A percentile compares a stretch with the other conserved stretches of the same genome.
These are phyloP conservation scores for Fragum sueziense DNA, from an alignment of 2,888 invertebrate genomes.

Conservation along the genomic window DNA sequence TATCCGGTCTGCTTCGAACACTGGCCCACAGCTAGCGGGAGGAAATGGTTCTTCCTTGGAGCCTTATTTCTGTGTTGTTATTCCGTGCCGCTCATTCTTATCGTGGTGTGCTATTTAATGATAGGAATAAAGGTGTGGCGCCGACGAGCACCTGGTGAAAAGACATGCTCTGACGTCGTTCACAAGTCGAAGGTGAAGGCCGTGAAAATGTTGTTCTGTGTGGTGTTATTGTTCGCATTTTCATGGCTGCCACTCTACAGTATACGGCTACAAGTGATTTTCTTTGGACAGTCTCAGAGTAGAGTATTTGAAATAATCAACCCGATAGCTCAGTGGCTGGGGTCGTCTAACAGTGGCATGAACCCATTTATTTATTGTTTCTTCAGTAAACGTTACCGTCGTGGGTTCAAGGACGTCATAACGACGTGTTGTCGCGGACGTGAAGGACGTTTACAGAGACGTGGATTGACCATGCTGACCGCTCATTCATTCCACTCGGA, in stretches of 20 bases:
- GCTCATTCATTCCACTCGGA: slow-evolving; percentile 30
- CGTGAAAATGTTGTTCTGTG: slow-evolving; percentile 96
- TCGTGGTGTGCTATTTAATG: slow-evolving; percentile 94
- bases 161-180: slow-evolving; percentile 81
- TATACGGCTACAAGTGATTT: slow-evolving; percentile 89
- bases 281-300: slow-evolving; percentile 37
- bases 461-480: slow-evolving; percentile 36
- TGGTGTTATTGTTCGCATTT: slow-evolving; percentile 95
- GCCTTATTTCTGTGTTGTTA: slow-evolving; percentile 95
- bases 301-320: slow-evolving; percentile 89
- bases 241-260: slow-evolving; percentile 96
- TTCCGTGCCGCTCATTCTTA: slow-evolving; percentile 94
- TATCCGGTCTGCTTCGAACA: slow-evolving; percentile 76
- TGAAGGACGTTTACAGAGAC: slow-evolving; percentile 28
- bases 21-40: slow-evolving; percentile 93
- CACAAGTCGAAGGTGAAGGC: slow-evolving; percentile 96
- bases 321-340: slow-evolving; percentile 96
- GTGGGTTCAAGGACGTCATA: slow-evolving; percentile 86
- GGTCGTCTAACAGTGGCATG: slow-evolving; percentile 96
- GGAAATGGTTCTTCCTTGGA: slow-evolving; percentile 92
- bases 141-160: slow-evolving; percentile 93
- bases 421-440: slow-evolving; percentile 26
- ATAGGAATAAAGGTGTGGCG: slow-evolving; percentile 96
- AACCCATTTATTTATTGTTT: slow-evolving; percentile 97
- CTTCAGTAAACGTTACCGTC: slow-evolving; percentile 96